These are phyloP conservation scores for Timema podura DNA, from an alignment of 2,888 invertebrate genomes.

Conservation along the genomic window DNA sequence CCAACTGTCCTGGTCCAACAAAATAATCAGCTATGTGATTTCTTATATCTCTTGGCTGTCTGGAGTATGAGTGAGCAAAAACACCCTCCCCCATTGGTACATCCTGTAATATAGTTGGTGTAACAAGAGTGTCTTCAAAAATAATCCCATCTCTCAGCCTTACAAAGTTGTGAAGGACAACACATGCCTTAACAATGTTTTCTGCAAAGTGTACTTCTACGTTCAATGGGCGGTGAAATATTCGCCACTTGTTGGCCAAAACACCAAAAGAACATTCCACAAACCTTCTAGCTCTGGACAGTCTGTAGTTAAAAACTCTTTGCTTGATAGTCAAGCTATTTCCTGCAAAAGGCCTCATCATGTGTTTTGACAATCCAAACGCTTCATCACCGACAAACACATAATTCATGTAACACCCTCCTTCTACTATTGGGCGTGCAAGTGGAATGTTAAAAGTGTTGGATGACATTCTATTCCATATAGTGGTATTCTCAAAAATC, in stretches of 20 bases:
- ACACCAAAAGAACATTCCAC: conserved; percentile 5
- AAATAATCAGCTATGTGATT: conserved; percentile 2
- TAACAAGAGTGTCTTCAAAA: conserved; percentile 5
- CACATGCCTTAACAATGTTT: background rate
- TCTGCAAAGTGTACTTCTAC: conserved; percentile 1
- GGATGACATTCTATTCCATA: conserved; percentile 2
- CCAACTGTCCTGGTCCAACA: conserved; percentile 3
- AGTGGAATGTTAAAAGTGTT: background rate
- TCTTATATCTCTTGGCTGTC: background rate
- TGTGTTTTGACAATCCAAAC: background rate
- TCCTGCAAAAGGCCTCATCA: conserved; percentile 5
- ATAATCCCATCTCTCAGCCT: conserved; percentile 7
- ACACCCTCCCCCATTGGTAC: background rate
- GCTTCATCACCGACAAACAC: conserved; percentile 2
- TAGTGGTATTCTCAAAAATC: background rate
- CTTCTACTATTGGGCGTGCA: background rate
- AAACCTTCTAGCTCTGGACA: conserved; percentile 7
- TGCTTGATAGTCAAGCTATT: conserved; percentile 3
- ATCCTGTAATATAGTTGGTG: background rate
- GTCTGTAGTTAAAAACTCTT: background rate
- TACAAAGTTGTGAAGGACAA: conserved; percentile 5
- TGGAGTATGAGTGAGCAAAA: too few relatives aligned
- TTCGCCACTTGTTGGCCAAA: conserved; percentile 7
- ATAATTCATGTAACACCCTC: background rate
- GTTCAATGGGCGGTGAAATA: background rate